Conservation (phyloP, 1,140 invertebrate genomes). For the Heliconius nattereri region DNA sequence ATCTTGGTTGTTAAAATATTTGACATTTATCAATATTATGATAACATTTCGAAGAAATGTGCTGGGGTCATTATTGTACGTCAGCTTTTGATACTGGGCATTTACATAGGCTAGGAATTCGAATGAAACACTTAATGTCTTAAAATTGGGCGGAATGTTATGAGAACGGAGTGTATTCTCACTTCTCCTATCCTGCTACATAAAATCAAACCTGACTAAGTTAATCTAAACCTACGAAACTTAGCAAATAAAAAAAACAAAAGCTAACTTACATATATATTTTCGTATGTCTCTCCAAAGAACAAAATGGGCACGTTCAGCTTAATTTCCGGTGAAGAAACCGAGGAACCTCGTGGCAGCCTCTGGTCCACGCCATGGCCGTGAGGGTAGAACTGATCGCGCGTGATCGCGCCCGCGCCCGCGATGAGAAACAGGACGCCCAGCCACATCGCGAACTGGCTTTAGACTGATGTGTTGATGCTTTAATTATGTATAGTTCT, state of each 20-base stretch:
- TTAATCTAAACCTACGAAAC: not conserved
- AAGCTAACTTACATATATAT: constrained; percentile 87
- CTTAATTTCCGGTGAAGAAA: constrained; percentile 75
- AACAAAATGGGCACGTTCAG: constrained; percentile 85
- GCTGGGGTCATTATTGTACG: not conserved
- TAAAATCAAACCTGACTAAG: not conserved
- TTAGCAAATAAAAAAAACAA: not conserved
- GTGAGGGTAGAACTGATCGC: constrained; percentile 72
- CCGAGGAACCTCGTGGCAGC: constrained; percentile 72
- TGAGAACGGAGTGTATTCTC: no score
- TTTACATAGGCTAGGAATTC: no score
- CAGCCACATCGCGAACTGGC: constrained; percentile 65
- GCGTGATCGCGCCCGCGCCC: constrained; percentile 56
- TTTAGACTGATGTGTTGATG: constrained; percentile 16
- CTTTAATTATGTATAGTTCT: not conserved
- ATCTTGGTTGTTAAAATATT: not conserved
- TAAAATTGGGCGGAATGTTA: no score
- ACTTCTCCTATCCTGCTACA: no score
- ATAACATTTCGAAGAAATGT: not conserved
- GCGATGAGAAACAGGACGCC: constrained; percentile 42
- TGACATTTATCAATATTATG: not conserved
- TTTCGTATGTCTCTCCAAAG: constrained; percentile 86
- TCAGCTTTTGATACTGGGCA: no score
- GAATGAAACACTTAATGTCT: no score
- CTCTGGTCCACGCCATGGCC: constrained; percentile 65